Evolutionary conservation across 2,888 invertebrate genomes (phyloP).

Genomic region (Athalia cordata): DNA sequence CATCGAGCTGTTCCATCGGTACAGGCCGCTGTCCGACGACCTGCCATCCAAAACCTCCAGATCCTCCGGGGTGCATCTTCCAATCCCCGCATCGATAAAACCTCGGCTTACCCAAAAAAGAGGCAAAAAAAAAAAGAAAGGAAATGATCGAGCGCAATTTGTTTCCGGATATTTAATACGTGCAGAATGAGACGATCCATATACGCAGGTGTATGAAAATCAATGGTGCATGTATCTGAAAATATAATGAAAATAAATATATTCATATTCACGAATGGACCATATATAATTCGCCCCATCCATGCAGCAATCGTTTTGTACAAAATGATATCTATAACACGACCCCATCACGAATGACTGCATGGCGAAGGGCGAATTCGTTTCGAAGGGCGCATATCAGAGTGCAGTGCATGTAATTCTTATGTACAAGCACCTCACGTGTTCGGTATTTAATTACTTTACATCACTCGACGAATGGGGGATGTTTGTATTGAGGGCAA

Average conservation of each 20-base stretch:
- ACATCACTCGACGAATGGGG: not conserved
- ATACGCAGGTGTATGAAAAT: not conserved
- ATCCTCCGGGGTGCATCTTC: constrained; percentile 26
- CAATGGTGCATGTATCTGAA: constrained; percentile 50
- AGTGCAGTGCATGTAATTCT: constrained; percentile 4
- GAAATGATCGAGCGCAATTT: too few relatives aligned
- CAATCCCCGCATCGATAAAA: too few relatives aligned
- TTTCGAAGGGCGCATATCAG: constrained; percentile 7
- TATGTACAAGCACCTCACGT: constrained; percentile 57
- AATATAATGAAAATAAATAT: constrained; percentile 56
- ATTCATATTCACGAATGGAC: constrained; percentile 69
- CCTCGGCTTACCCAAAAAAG: too few relatives aligned
- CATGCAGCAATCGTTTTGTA: constrained; percentile 54
- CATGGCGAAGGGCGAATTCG: constrained; percentile 51
- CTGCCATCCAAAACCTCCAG: too few relatives aligned
- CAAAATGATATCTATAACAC: constrained; percentile 63
- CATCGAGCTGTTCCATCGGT: constrained; percentile 55
- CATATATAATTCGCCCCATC: constrained; percentile 59
- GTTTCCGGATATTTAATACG: too few relatives aligned
- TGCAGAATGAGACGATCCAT: not conserved
- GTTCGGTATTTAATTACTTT: constrained; percentile 68
- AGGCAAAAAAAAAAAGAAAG: too few relatives aligned
- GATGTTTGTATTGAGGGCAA: constrained; percentile 11
- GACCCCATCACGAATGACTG: constrained; percentile 54
- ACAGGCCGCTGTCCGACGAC: not conserved